These are phyloP conservation scores for Cnemophilus loriae DNA, from an alignment of 2,113 vertebrate genomes.

Conservation along the genomic window DNA sequence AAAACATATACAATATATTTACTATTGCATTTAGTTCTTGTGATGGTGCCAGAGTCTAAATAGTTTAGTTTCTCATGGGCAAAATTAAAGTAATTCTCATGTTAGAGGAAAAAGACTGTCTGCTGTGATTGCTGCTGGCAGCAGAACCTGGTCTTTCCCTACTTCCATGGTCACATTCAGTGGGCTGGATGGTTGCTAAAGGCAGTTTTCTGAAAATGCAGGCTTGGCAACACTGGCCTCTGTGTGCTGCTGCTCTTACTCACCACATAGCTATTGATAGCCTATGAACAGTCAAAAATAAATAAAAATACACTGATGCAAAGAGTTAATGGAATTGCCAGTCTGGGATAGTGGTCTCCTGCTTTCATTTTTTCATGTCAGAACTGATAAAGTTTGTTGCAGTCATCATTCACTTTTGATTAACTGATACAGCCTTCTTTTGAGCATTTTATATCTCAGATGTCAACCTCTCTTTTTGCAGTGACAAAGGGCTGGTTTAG, in stretches of 20 bases:
- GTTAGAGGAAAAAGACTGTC: background rate
- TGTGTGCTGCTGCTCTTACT: background rate
- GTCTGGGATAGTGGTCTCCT: background rate
- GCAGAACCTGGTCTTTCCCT: background rate
- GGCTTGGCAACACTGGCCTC: background rate
- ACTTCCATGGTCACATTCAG: background rate
- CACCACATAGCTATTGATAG: background rate
- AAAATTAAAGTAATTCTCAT: slow-evolving; percentile 1
- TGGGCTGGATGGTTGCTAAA: background rate
- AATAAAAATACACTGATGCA: slow-evolving; percentile 7
- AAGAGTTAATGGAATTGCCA: slow-evolving; percentile 11
- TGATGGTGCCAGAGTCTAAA: background rate
- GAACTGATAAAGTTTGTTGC: slow-evolving; percentile 31
- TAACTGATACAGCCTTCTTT: slow-evolving; percentile 57
- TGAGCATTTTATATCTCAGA: slow-evolving; percentile 43
- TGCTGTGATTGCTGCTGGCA: slow-evolving; percentile 1
- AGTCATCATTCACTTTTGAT: slow-evolving; percentile 44
- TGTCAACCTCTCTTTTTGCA: slow-evolving; percentile 33
- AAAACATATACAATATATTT: background rate
- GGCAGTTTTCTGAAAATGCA: background rate
- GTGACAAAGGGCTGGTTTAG: slow-evolving; percentile 16
- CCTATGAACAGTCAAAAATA: background rate
- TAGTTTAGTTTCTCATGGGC: slow-evolving; percentile 1
- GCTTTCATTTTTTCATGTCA: slow-evolving; percentile 44
- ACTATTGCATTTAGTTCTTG: background rate